A percentile compares a stretch with the other conserved stretches of the same genome.
Evolutionary conservation across 1,140 invertebrate genomes (phyloP).

Genomic region (Conopomorpha cramerella): DNA sequence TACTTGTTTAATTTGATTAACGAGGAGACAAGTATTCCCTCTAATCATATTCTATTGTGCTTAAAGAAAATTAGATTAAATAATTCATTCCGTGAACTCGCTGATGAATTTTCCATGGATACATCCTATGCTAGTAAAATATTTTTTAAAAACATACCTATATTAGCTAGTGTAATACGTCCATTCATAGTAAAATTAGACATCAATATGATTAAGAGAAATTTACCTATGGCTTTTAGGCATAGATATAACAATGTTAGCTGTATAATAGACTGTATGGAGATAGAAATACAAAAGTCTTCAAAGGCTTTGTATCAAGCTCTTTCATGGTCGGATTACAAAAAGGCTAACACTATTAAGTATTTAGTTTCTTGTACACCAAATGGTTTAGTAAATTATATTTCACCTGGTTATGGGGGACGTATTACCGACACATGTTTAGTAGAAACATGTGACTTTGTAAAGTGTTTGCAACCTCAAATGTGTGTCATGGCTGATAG

Average conservation of each 20-base stretch:
- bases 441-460: no score
- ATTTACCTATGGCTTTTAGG: no score
- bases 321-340: neutral
- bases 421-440: no score
- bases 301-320: neutral
- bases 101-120: slow-evolving; percentile 1
- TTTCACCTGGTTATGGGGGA: neutral
- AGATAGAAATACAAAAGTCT: no score
- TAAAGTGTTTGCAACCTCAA: slow-evolving; percentile 1
- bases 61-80: slow-evolving; percentile 4
- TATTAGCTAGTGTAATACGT: slow-evolving; percentile 1
- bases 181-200: slow-evolving; percentile 1
- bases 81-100: slow-evolving; percentile 1
- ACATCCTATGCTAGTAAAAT: slow-evolving; percentile 1
- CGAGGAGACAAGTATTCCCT: slow-evolving; percentile 8
- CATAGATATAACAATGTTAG: neutral
- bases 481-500: slow-evolving; percentile 22
- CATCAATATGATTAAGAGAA: neutral
- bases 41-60: slow-evolving; percentile 3
- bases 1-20: slow-evolving; percentile 10
- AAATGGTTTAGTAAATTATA: slow-evolving; percentile 1
- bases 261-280: slow-evolving; percentile 2
- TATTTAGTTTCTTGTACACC: no score
- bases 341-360: no score
- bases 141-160: no score